Conservation (phyloP, 2,888 invertebrate genomes). For the Poecilus cupreus region DNA sequence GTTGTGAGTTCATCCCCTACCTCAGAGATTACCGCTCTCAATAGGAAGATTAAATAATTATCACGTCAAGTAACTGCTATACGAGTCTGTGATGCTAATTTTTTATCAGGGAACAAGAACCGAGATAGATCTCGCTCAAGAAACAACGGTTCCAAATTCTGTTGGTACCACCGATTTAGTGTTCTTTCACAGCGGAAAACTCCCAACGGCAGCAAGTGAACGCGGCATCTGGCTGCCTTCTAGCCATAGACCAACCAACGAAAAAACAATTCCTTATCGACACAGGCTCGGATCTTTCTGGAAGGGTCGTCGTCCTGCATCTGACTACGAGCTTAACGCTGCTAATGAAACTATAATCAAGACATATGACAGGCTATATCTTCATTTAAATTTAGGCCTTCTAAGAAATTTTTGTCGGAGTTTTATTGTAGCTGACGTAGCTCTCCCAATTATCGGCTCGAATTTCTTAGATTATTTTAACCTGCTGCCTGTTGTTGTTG, state of each 20-base stretch:
- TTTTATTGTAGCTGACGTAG: background rate
- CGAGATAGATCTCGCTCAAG: too few species aligned
- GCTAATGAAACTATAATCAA: background rate
- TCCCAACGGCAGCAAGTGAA: background rate
- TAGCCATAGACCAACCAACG: background rate
- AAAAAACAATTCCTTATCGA: background rate
- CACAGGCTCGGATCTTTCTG: background rate
- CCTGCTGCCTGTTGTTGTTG: background rate
- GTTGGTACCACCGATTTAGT: too few species aligned
- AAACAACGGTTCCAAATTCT: too few species aligned
- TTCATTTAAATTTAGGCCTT: background rate
- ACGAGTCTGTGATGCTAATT: too few species aligned
- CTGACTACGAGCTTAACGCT: background rate
- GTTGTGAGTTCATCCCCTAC: background rate
- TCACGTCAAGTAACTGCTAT: too few species aligned
- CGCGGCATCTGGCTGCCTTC: background rate
- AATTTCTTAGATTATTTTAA: background rate
- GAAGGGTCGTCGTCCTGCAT: background rate
- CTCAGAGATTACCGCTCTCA: background rate
- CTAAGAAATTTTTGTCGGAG: background rate
- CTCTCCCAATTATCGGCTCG: background rate
- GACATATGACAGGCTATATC: background rate
- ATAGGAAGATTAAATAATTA: background rate
- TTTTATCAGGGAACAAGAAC: too few species aligned
- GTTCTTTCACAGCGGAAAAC: background rate